Base-by-base conservation (phyloP, 2,888 invertebrate genomes). In the Sepioteuthis lessoniana region DNA sequence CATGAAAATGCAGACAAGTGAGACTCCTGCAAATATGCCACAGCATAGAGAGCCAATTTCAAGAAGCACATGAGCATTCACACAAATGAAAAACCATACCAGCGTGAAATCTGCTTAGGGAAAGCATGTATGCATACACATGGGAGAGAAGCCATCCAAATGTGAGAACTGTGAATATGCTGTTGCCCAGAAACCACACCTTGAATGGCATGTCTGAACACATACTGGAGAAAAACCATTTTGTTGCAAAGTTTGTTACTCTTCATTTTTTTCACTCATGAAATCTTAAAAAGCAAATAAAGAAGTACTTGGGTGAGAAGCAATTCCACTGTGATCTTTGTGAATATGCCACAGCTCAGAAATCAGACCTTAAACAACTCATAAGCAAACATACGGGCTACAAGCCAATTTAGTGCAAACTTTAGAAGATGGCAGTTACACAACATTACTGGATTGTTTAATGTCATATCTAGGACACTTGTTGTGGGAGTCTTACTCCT, bases 171-270 rank as follows among this genome's bases (percentile, higher is more conserved):
- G 93, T 47, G 50, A 50, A 50, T 50, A 50, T 38, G 35, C 37
- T 7, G 25, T 28, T 35, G 37, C 90, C 37, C 25, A 37, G 7
- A 90, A 38, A 35, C 38, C 37, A 25, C 37, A 90, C 25, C 37
- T 97, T 46, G 97, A 97, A 94, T 96, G 97, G 19, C n/a, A n/a
- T n/a, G n/a, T n/a, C n/a, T n/a, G n/a, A n/a, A n/a, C n/a, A n/a
- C n/a, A n/a, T n/a, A n/a, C n/a, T n/a, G n/a, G n/a, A n/a, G n/a
- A n/a, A n/a, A n/a, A n/a, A n/a, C n/a, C n/a, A n/a, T n/a, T n/a
- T 95, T 93, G 95, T 19, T 97, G 97, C 95, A 95, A 95, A 8
- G 94, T 95, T 25, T 97, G 97, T 96, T 96, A 28, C 28, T 38
- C 37, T 38, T 25, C 37, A 38, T n/a, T 37, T 90, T 16, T 90